These are phyloP conservation scores for Hydroisotoma schaefferi DNA, from an alignment of 2,888 invertebrate species.

Conservation along the genomic window DNA sequence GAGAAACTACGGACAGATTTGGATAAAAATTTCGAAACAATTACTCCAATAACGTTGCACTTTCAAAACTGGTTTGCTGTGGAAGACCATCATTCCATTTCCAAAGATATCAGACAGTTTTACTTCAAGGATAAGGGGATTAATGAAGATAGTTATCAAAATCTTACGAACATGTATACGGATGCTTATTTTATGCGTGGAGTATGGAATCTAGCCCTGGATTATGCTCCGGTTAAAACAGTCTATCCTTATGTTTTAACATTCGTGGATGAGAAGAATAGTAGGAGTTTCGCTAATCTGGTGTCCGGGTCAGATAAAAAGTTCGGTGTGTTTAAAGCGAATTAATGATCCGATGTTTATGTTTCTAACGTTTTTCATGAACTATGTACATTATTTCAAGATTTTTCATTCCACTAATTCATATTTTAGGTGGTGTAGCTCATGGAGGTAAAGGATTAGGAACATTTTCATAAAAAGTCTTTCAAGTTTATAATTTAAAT, in stretches of 20 bases:
- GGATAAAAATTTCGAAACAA: conserved; percentile 10
- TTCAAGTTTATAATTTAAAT: neutral
- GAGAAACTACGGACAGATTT: conserved; percentile 7
- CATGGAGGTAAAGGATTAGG: neutral
- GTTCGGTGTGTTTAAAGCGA: conserved; percentile 3
- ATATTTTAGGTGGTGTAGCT: neutral
- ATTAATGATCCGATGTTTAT: neutral
- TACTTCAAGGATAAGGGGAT: conserved; percentile 16
- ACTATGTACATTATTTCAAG: neutral
- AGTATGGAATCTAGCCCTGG: conserved; percentile 28
- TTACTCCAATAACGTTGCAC: conserved; percentile 15
- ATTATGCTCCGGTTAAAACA: conserved; percentile 24
- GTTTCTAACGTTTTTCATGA: neutral
- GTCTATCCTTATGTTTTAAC: conserved; percentile 36
- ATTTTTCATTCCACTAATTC: neutral
- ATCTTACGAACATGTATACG: conserved; percentile 29
- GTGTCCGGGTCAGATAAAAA: neutral
- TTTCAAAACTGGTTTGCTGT: conserved; percentile 10
- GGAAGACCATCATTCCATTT: neutral
- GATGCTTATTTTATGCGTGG: conserved; percentile 28
- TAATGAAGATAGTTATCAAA: neutral
- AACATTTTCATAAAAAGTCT: neutral
- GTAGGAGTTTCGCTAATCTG: neutral
- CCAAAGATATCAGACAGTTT: conserved; percentile 9
- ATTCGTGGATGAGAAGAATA: conserved; percentile 10